Evolutionary conservation across 2,888 invertebrate genomes (phyloP).

Genomic region (Achlya flavicornis): DNA sequence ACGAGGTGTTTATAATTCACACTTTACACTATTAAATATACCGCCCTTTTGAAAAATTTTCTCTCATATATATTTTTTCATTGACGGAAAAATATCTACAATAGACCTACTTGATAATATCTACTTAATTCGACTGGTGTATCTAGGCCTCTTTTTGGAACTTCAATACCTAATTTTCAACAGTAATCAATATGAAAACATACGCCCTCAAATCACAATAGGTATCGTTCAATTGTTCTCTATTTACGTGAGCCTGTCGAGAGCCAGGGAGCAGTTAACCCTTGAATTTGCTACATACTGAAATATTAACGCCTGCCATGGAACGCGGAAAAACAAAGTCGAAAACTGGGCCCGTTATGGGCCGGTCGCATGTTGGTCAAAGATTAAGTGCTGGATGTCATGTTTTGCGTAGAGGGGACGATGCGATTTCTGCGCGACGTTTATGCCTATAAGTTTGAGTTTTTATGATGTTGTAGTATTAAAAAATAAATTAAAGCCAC

Average conservation of each 20-base stretch:
- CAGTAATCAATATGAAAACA: conserved; percentile 11
- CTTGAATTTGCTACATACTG: conserved; percentile 78
- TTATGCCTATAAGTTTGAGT: background rate
- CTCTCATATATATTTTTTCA: too few relatives aligned
- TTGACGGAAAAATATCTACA: too few relatives aligned
- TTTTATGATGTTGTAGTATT: background rate
- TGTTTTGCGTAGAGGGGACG: conserved; percentile 31
- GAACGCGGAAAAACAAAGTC: conserved; percentile 82
- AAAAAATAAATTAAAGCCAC: too few relatives aligned
- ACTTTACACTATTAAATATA: too few relatives aligned
- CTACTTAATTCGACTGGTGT: too few relatives aligned
- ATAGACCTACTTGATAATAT: too few relatives aligned
- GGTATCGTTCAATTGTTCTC: conserved; percentile 58
- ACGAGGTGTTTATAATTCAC: too few relatives aligned
- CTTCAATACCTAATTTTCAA: background rate
- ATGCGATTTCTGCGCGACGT: background rate
- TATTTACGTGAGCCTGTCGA: conserved; percentile 49
- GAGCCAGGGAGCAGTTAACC: conserved; percentile 72
- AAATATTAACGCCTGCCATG: conserved; percentile 81
- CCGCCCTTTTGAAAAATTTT: too few relatives aligned
- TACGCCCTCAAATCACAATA: conserved; percentile 44
- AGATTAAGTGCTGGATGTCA: conserved; percentile 56
- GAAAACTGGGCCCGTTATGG: conserved; percentile 79
- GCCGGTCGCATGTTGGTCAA: conserved; percentile 74
- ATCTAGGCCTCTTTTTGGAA: too few relatives aligned